Conservation (phyloP, 2,888 invertebrate species). For the Nematopogon swammerdamellus region DNA sequence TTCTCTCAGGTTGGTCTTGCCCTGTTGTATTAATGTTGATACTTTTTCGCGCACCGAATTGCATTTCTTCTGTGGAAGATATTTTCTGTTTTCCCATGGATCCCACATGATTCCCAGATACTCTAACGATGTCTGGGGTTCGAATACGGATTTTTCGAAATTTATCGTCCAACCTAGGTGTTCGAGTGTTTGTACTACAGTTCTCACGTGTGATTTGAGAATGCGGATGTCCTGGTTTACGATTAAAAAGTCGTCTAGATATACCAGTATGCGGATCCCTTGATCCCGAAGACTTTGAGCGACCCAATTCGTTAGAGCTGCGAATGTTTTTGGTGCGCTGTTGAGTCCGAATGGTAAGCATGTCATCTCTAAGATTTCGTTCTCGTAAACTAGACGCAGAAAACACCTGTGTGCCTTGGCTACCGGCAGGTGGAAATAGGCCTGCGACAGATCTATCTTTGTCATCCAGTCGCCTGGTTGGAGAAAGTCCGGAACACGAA, state of each 20-base stretch:
- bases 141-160: background rate
- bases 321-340: slow-evolving; percentile 13
- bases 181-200: background rate
- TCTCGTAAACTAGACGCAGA: slow-evolving; percentile 8
- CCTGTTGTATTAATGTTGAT: no score
- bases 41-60: no score
- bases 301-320: slow-evolving; percentile 15
- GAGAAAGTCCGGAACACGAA: background rate
- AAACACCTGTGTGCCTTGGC: slow-evolving; percentile 10
- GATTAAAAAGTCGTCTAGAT: slow-evolving; percentile 15
- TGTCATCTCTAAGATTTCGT: slow-evolving; percentile 6
- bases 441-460: background rate
- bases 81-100: background rate
- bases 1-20: no score
- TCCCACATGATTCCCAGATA: background rate
- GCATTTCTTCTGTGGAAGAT: background rate
- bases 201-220: background rate
- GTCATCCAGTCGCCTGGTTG: background rate
- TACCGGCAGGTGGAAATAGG: background rate
- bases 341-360: slow-evolving; percentile 16
- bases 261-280: slow-evolving; percentile 15
- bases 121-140: background rate
- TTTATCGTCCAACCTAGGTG: background rate
- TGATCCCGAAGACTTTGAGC: slow-evolving; percentile 9
- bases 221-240: slow-evolving; percentile 4